A percentile compares a stretch with the other conserved stretches of the same genome.
phyloP scores from a whole-genome alignment of 1,140 invertebrate species.

The Schlechtendalia chinensis region DNA sequence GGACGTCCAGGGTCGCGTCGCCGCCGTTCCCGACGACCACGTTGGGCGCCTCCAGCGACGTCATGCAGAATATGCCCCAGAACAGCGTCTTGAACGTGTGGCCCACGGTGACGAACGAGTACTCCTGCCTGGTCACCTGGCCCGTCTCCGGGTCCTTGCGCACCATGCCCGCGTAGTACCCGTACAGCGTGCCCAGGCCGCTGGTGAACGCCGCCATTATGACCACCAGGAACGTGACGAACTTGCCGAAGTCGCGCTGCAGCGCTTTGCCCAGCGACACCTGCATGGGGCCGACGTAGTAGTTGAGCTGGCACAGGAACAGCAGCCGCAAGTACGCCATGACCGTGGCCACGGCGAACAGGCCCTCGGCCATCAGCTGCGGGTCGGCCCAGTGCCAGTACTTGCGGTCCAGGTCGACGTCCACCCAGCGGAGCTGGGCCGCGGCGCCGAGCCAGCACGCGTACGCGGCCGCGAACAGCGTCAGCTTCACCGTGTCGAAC shows the following conservation, averaged over 20 bases:
- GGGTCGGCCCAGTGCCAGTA: slow-evolving; percentile 72
- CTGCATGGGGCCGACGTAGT: slow-evolving; percentile 64
- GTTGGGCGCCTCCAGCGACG: slow-evolving; percentile 65
- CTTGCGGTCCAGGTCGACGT: slow-evolving; percentile 61
- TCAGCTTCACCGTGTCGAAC: slow-evolving; percentile 71
- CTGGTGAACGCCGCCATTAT: slow-evolving; percentile 61
- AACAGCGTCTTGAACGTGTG: slow-evolving; percentile 69
- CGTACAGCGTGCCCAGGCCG: slow-evolving; percentile 59
- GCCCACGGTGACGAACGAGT: slow-evolving; percentile 61
- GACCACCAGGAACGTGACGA: slow-evolving; percentile 60
- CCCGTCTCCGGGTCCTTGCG: slow-evolving; percentile 60
- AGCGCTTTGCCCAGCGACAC: slow-evolving; percentile 64
- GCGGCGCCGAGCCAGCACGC: slow-evolving; percentile 59
- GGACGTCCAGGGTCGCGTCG: slow-evolving; percentile 64
- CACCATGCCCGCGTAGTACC: slow-evolving; percentile 65
- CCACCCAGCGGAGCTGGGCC: slow-evolving; percentile 59
- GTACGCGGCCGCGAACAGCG: slow-evolving; percentile 58
- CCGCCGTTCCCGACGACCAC: slow-evolving; percentile 67
- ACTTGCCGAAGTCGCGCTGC: slow-evolving; percentile 61
- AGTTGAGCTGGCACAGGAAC: slow-evolving; percentile 62
- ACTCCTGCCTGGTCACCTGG: slow-evolving; percentile 56
- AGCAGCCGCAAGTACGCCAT: slow-evolving; percentile 66
- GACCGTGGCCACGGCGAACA: slow-evolving; percentile 71
- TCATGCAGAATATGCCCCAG: slow-evolving; percentile 74
- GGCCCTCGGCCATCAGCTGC: slow-evolving; percentile 69